Conservation (phyloP, 2,888 invertebrate species). For the Neoascia interrupta region DNA sequence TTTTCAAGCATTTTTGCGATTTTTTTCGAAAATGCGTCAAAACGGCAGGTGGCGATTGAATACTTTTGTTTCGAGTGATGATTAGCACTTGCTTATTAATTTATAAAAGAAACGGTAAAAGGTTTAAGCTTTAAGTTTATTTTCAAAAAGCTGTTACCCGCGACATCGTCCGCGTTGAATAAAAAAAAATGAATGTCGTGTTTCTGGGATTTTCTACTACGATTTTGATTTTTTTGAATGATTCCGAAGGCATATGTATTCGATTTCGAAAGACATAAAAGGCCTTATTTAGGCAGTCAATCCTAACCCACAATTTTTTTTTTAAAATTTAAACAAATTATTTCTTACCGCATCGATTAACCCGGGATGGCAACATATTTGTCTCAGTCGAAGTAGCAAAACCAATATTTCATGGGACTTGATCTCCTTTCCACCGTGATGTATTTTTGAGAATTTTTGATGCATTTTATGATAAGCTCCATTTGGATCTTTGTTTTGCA, state of each 20-base stretch:
- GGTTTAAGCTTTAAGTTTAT: no score
- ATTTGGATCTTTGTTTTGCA: slow-evolving; percentile 78
- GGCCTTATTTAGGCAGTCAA: not conserved
- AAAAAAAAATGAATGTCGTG: not conserved
- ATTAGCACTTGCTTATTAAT: no score
- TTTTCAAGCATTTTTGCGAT: no score
- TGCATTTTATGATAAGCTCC: slow-evolving; percentile 84
- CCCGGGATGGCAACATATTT: slow-evolving; percentile 93
- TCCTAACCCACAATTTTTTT: slow-evolving; percentile 73
- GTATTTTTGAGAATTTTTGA: slow-evolving; percentile 82
- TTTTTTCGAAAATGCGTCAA: no score
- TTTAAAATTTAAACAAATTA: slow-evolving; percentile 80
- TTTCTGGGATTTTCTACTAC: no score
- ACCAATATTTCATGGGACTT: slow-evolving; percentile 88
- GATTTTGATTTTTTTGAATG: not conserved
- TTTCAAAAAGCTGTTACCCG: no score
- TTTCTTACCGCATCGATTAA: slow-evolving; percentile 85
- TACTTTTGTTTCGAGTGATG: no score
- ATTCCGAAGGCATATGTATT: not conserved
- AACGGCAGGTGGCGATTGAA: no score
- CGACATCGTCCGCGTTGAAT: not conserved
- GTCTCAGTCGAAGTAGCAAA: slow-evolving; percentile 90
- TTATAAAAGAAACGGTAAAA: no score
- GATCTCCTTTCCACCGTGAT: slow-evolving; percentile 82
- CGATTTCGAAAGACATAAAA: not conserved